phyloP scores from a whole-genome alignment of 2,113 vertebrate genomes.

The Mormoops blainvillei region DNA sequence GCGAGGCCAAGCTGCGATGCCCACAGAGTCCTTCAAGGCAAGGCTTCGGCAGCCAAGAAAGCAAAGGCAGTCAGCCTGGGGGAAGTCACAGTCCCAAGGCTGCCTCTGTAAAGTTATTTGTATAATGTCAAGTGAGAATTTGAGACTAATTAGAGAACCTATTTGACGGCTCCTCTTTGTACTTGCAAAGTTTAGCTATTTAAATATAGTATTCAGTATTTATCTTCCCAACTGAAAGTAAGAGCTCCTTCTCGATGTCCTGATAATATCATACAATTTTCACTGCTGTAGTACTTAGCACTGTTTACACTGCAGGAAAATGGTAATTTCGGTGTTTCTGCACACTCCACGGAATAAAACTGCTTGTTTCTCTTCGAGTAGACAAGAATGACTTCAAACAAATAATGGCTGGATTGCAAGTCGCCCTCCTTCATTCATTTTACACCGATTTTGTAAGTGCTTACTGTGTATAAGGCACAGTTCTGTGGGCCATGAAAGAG shows the following conservation, averaged over 20 bases:
- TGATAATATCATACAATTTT: neutral
- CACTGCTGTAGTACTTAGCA: neutral
- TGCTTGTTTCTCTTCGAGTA: neutral
- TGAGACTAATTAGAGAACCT: neutral
- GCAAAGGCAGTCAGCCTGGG: neutral
- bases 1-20: neutral
- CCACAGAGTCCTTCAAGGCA: neutral
- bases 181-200: slow-evolving; percentile 13
- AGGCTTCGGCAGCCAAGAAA: neutral
- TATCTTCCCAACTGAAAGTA: slow-evolving; percentile 4
- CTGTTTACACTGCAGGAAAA: neutral
- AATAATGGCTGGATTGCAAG: neutral
- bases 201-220: slow-evolving; percentile 36
- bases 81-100: neutral
- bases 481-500: neutral
- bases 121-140: neutral
- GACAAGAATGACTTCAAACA: neutral
- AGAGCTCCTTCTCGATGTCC: neutral
- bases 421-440: neutral
- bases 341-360: neutral
- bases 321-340: neutral
- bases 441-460: neutral
- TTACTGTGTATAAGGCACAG: neutral
- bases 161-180: slow-evolving; percentile 37
- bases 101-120: slow-evolving; percentile 12